Conservation (phyloP, 2,797 vertebrate species). For the Gymnoscopelus braueri region DNA sequence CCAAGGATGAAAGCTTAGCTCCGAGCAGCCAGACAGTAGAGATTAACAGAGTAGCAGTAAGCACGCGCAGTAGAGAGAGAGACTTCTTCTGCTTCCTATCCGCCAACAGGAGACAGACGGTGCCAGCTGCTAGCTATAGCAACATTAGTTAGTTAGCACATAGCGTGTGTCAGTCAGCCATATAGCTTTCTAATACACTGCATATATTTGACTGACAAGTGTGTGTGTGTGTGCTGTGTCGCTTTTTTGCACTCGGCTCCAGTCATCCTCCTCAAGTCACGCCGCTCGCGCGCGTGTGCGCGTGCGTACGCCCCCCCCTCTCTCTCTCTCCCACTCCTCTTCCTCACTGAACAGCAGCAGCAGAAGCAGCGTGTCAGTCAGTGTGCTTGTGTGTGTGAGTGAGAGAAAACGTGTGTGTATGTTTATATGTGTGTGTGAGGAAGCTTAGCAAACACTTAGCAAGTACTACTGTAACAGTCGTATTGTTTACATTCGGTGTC, state of each 20-base stretch:
- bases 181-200: slow-evolving; percentile 13
- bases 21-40: background rate
- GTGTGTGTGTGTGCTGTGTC: slow-evolving; percentile 28
- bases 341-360: background rate
- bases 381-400: background rate
- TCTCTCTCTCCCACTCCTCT: background rate
- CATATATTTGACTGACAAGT: slow-evolving; percentile 18
- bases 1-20: slow-evolving; percentile 29
- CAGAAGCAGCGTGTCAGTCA: too few relatives aligned
- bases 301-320: background rate
- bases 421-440: too few relatives aligned
- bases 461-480: too few relatives aligned
- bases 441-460: too few relatives aligned
- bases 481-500: too few relatives aligned
- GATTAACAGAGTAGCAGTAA: slow-evolving; percentile 28
- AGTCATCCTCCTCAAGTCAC: slow-evolving; percentile 53
- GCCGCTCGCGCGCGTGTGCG: slow-evolving; percentile 24
- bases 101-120: slow-evolving; percentile 45
- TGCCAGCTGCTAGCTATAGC: slow-evolving; percentile 72
- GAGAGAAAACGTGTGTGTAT: too few relatives aligned
- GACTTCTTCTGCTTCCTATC: slow-evolving; percentile 42
- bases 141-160: slow-evolving; percentile 57
- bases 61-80: slow-evolving; percentile 61
- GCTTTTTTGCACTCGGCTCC: slow-evolving; percentile 10
- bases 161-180: slow-evolving; percentile 48